phyloP scores from a whole-genome alignment of 2,888 invertebrate genomes.

The Phlogophora meticulosa region DNA sequence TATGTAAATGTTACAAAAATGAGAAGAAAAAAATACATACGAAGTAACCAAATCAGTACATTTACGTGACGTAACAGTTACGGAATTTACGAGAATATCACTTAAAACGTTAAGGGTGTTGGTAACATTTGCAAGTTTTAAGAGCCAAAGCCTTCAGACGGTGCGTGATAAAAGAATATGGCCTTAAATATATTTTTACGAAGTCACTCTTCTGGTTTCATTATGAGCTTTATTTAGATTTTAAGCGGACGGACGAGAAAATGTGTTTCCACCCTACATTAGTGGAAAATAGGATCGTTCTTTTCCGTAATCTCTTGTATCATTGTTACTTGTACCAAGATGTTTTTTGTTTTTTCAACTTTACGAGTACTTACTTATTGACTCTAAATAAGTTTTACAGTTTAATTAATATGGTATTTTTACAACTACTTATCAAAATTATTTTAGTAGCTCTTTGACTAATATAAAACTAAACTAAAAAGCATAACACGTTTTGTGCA shows the following conservation, averaged over 20 bases:
- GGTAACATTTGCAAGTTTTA: constrained; percentile 74
- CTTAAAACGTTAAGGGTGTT: constrained; percentile 68
- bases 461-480: neutral
- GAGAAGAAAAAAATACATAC: constrained; percentile 68
- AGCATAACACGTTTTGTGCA: neutral
- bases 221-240: constrained; percentile 68
- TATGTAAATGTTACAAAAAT: constrained; percentile 59
- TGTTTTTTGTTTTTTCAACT: constrained; percentile 15
- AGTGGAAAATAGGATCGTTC: constrained; percentile 40
- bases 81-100: constrained; percentile 79
- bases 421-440: neutral
- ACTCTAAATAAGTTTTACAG: constrained; percentile 19
- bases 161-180: constrained; percentile 76
- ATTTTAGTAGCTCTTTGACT: neutral
- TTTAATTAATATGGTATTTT: neutral
- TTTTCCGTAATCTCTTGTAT: constrained; percentile 22
- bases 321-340: constrained; percentile 36
- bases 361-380: constrained; percentile 20
- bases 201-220: constrained; percentile 65
- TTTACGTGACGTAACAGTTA: constrained; percentile 77
- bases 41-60: constrained; percentile 66
- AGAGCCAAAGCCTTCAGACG: constrained; percentile 68
- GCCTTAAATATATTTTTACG: constrained; percentile 70
- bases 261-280: constrained; percentile 54
- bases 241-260: constrained; percentile 54